Evolutionary conservation across 2,888 invertebrate species (phyloP).

Genomic region (Papilio gigon): DNA sequence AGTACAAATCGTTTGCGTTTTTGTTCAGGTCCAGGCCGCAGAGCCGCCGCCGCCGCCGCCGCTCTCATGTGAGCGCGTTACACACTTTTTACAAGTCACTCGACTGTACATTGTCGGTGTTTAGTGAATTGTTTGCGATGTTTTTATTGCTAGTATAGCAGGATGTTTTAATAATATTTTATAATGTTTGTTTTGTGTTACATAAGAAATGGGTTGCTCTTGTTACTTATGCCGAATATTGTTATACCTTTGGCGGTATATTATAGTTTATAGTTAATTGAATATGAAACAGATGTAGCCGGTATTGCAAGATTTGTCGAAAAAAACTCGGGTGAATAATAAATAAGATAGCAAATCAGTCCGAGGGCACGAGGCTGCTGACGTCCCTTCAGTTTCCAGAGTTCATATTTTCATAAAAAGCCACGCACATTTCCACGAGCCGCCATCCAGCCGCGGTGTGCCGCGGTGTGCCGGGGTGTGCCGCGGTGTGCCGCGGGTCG

Average conservation of each 20-base stretch:
- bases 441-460: not conserved
- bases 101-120: conserved; percentile 60
- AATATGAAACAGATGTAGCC: not conserved
- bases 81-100: conserved; percentile 61
- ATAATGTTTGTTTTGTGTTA: not conserved
- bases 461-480: no score
- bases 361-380: no score
- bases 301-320: not conserved
- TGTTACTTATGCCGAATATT: not conserved
- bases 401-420: not conserved
- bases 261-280: no score
- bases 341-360: not conserved
- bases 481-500: no score
- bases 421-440: not conserved
- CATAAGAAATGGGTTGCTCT: conserved; percentile 8
- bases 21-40: conserved; percentile 53
- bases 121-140: conserved; percentile 46
- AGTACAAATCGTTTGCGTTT: conserved; percentile 71
- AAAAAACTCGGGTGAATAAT: not conserved
- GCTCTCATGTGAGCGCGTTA: conserved; percentile 50
- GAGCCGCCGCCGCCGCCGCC: conserved; percentile 50
- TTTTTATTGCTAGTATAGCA: not conserved
- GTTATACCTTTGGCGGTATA: not conserved
- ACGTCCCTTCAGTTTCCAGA: not conserved
- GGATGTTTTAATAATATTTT: conserved; percentile 35